Base-by-base conservation (phyloP, 2,113 vertebrate species). In the Leiothrix lutea region DNA sequence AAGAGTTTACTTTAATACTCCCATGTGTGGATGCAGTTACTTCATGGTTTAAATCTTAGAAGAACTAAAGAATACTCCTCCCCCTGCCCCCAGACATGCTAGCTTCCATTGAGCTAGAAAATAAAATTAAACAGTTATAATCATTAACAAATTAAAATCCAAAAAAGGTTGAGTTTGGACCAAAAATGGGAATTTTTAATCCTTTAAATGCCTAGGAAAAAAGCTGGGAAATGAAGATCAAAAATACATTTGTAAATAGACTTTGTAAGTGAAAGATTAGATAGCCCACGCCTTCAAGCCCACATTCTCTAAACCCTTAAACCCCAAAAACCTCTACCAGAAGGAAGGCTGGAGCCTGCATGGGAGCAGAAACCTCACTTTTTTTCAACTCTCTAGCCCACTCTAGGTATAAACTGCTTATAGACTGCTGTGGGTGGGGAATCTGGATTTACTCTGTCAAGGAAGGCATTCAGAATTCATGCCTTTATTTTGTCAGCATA, bases 81-180 rank as follows among this genome's bases (percentile, higher is more conserved):
- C 4, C 3, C 7, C 6, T 0, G 0, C 8, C 2, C 13, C 12
- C 12, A 42, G 50, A 33, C 8, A 23, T 29, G 7, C 35, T 14
- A 47, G 16, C 11, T 81, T 94, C 35, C 26, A 31, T 4, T 87
- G 45, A 79, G 24, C 19, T 57, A 60, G 73, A 78, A 81, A 84
- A 69, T 36, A 61, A 69, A 84, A 84, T 20, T 45, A 18, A 72
- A 50, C 44, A 21, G 7, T 17, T 24, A 40, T 31, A 54, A 57
- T 67, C n/a, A 42, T 53, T 57, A 80, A 66, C 24, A 78, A 57
- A 31, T 72, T 38, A 69, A 28, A 89, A 67, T n/a, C n/a, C 82
- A 19, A 70, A 45, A 21, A n/a, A n/a, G n/a, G n/a, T n/a, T n/a
- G n/a, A n/a, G n/a, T n/a, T n/a, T n/a, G n/a, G n/a, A n/a, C n/a